Evolutionary conservation across 2,113 vertebrate species (phyloP), one percentile per base, ranked within the genome.

Genomic region (Syrmaticus mikado): DNA sequence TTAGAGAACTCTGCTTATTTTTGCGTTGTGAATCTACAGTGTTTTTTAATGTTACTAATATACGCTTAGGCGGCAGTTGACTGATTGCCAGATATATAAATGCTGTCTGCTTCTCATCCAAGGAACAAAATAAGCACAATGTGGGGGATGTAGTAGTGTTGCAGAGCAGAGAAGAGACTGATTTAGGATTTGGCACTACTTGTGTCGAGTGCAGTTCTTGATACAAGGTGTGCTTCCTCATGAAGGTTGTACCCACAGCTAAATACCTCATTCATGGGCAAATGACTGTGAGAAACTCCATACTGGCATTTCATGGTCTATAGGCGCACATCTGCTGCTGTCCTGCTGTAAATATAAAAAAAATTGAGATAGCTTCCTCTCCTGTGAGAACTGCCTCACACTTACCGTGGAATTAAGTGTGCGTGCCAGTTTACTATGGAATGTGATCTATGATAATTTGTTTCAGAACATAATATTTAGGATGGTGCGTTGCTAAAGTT

Each of bases 381-480:
- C 22, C 64, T 50, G 11, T 34, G 50, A 58, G 30, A 28, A 7
- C 16, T 34, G 2, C 24, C 7, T 82, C 13, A 25, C 72, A 32
- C 43, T 79, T 64, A 19, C 9, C 4, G 0, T 60, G 48, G 32
- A 55, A 61, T 82, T 76, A 46, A 65, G 8, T 2, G 6, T 43
- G 20, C 28, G 45, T 14, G 5, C 15, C 30, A 13, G n/a, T 53
- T 85, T 62, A 36, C 6, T 34, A 34, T 8, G 52, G 17, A 64
- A 41, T 0, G 0, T 0, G 0, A 20, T 34, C 2, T 1, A 36
- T 40, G 27, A 4, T 67, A 57, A 21, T n/a, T 30, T 58, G 36
- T 74, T 94, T 62, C 27, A 32, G 36, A 66, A 20, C 11, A 8
- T 4, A 3, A 2, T 71, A 3, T 67, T 52, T 68, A 40, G 43